A percentile compares a stretch with the other conserved stretches of the same genome.
These are phyloP conservation scores for Lichenostomus cassidix DNA, from an alignment of 2,113 vertebrate species.

Conservation along the genomic window DNA sequence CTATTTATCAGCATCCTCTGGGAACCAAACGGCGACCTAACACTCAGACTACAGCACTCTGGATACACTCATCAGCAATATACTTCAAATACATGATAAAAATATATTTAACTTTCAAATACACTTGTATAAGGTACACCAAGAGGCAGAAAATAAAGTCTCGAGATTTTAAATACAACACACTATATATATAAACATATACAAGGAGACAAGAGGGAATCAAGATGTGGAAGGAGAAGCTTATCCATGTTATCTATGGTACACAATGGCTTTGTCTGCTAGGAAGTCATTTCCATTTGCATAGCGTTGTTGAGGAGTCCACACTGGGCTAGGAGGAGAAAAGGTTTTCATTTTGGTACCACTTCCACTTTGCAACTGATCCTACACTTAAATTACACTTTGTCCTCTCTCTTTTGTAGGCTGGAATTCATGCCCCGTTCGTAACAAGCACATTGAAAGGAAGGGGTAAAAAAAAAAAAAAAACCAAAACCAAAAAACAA, in stretches of 20 bases:
- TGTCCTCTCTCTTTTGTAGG: background rate
- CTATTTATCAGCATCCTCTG: conserved; percentile 24
- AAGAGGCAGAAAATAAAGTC: conserved; percentile 75
- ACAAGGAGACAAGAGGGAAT: conserved; percentile 11
- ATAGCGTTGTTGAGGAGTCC: background rate
- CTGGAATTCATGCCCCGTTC: background rate
- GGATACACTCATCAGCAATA: conserved; percentile 50
- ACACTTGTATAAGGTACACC: conserved; percentile 61
- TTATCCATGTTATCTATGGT: background rate
- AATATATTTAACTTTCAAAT: conserved; percentile 76
- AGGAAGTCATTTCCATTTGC: background rate
- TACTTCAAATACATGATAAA: conserved; percentile 61
- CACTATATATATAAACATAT: conserved; percentile 53
- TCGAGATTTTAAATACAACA: conserved; percentile 73
- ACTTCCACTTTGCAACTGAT: conserved; percentile 10
- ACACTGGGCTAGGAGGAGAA: background rate
- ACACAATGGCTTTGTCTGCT: background rate
- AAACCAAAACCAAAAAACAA: background rate
- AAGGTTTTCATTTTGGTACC: conserved; percentile 41
- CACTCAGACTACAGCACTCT: conserved; percentile 45
- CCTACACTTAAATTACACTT: conserved; percentile 2
- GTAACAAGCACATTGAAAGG: background rate
- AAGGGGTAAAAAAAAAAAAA: background rate
- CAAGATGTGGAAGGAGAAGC: background rate
- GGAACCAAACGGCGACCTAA: conserved; percentile 2